Evolutionary conservation across 2,113 vertebrate species (phyloP), one percentile per base, ranked within the genome.

Genomic region (Embiotoca jacksoni): DNA sequence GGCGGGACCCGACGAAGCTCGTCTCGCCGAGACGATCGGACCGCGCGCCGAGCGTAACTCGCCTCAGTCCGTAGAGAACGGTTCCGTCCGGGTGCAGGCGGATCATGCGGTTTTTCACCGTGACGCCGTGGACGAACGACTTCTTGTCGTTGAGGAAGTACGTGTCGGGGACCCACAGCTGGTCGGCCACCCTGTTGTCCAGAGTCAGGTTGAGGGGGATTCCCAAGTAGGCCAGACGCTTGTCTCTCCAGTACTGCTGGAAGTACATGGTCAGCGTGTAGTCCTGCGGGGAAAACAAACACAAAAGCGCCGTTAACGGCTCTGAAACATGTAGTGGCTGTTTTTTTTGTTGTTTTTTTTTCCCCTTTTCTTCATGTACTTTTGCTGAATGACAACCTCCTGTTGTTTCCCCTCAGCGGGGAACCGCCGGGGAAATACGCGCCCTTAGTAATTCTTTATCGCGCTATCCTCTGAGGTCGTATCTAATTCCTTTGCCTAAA

Each of bases 71-170:
- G 0, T 99, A 99, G 59, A 99, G 95, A 82, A 99, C 97, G 0
- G 97, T 99, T 66, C 97, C 97, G 0, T 99, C 97, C 0, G 97
- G 97, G 84, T 99, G 97, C 50, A 99, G 96, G 63, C 97, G 97
- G 88, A 99, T 99, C 97, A 99, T 98, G 36, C 97, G 95, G 88
- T 98, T 99, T 91, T 98, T 98, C 86, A 99, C 97, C 0, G 97
- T 99, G 69, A 99, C 97, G 0, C 97, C 97, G 1, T 99, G 97
- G 74, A 99, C 97, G 66, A 99, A 99, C 0, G 97, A 99, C 90
- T 98, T 98, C 92, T 99, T 99, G 95, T 99, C 97, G 46, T 99
- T 99, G 80, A 99, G 94, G 94, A 99, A 99, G 89, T 99, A 99
- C 2, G 97, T 99, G 94, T 99, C 97, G 0, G 97, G 97, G 75